These are phyloP conservation scores for Diadema setosum DNA, from an alignment of 35 echinoderm and acorn worm species.

Conservation along the genomic window DNA sequence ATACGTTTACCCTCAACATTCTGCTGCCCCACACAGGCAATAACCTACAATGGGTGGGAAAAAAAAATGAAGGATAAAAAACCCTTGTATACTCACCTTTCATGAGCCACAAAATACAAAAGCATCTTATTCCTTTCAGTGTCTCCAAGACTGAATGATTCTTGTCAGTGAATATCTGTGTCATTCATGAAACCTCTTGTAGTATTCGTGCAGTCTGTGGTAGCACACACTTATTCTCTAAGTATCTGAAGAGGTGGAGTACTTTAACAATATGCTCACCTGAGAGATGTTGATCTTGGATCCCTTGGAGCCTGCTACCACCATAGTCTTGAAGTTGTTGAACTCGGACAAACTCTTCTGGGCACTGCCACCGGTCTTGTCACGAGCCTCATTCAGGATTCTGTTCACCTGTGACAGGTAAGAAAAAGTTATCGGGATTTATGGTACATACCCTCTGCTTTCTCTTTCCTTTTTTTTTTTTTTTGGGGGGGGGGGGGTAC, in stretches of 20 bases:
- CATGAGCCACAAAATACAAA: too few species aligned
- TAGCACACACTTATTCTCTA: too few species aligned
- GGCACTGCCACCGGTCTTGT: slow-evolving; percentile 99
- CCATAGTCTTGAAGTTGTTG: slow-evolving; percentile 99
- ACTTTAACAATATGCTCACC: too few species aligned
- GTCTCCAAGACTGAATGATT: too few species aligned
- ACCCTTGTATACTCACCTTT: too few species aligned
- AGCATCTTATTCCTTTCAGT: too few species aligned
- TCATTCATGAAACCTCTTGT: neutral
- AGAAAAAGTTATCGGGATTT: neutral
- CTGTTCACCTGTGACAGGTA: slow-evolving; percentile 70
- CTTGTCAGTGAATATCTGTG: neutral
- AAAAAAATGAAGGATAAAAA: neutral
- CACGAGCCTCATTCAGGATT: slow-evolving; percentile 98
- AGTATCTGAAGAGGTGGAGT: too few species aligned
- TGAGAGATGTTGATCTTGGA: slow-evolving; percentile 99
- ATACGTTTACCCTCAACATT: slow-evolving; percentile 99
- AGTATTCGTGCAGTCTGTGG: too few species aligned
- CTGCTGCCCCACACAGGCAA: slow-evolving; percentile 99
- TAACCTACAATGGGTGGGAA: slow-evolving; percentile 53
- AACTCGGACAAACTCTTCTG: slow-evolving; percentile 99
- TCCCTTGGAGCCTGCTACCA: slow-evolving; percentile 98
- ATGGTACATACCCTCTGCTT: too few species aligned
- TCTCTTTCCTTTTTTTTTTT: too few species aligned
- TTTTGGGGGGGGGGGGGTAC: too few species aligned